These are phyloP conservation scores for Saturnia pavonia DNA, from an alignment of 2,888 invertebrate genomes.

Conservation along the genomic window DNA sequence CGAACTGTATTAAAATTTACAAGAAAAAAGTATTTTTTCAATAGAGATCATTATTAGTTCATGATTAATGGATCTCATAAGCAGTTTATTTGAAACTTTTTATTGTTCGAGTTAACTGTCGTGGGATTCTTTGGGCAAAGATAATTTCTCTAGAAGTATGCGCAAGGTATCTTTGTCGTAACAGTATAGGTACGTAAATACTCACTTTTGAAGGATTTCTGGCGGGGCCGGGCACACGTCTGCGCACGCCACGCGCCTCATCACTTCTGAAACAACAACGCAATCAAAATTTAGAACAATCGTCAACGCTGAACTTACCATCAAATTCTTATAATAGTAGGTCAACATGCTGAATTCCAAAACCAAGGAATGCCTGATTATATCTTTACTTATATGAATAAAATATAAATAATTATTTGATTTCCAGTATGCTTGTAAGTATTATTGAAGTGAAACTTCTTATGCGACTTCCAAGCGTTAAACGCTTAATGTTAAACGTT, in stretches of 20 bases:
- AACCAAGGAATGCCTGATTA: neutral
- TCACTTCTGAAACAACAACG: constrained; percentile 73
- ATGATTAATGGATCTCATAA: neutral
- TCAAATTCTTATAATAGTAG: neutral
- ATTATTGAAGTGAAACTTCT: too few species aligned
- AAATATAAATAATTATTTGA: too few species aligned
- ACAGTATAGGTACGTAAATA: neutral
- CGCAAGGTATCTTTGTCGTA: neutral
- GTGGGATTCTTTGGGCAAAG: neutral
- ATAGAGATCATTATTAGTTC: neutral
- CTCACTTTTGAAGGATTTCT: constrained; percentile 25
- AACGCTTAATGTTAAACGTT: too few species aligned
- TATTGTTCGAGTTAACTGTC: neutral
- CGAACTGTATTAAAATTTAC: too few species aligned
- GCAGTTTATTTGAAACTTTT: neutral
- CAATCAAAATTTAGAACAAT: neutral
- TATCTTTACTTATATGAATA: too few species aligned
- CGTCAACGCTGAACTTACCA: neutral
- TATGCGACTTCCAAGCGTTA: too few species aligned
- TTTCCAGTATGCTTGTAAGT: too few species aligned
- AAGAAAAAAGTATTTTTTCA: too few species aligned
- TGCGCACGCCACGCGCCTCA: constrained; percentile 77
- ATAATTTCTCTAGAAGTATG: neutral
- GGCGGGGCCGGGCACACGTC: constrained; percentile 70
- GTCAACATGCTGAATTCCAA: neutral